Base-by-base conservation (phyloP, 2,113 vertebrate genomes). In the Passer montanus region DNA sequence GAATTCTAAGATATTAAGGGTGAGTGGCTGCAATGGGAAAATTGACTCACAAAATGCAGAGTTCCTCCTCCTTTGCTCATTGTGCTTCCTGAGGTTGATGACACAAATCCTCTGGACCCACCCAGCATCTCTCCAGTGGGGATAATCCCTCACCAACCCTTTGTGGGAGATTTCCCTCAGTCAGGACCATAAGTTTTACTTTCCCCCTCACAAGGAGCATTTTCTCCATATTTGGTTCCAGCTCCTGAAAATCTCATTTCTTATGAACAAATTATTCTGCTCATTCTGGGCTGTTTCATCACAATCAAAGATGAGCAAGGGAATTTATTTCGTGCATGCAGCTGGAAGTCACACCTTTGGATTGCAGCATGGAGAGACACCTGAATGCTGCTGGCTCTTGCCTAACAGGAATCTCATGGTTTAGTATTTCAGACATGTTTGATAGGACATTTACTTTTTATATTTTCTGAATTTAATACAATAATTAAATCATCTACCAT, bases 341-440 rank as follows among this genome's bases (percentile, higher is more conserved):
- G 9, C 18, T 68, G n/a, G 39, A 72, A 79, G 47, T 43, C 2
- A 5, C 14, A 23, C 1, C 2, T 55, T 44, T 24, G 15, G 19
- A n/a, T 7, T 43, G 19, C 16, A 46, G 47, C 14, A 7, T 24
- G 47, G 22, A 43, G 72, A 56, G 28, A 77, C 4, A 15, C 5
- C 22, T 35, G 17, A 21, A 49, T 0, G 0, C 6, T 37, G 44
- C 26, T 2, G 4, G 1, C 6, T 50, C 47, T 67, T 67, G 10
- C 17, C 46, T 27, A 10, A n/a, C 3, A 17, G 5, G 10, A 59
- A 33, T 35, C 33, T 84, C 4, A 4, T 4, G 24, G 7, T 59
- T 90, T 63, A 56, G 12, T 23, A 35, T 35, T 39, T 67, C 5
- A 39, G 12, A 35, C 39, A 23, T 15, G 4, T 33, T 53, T 55